A percentile compares a stretch with the other conserved stretches of the same genome.
phyloP scores from a whole-genome alignment of 2,888 invertebrate species.

The Cataglyphis cursor region DNA sequence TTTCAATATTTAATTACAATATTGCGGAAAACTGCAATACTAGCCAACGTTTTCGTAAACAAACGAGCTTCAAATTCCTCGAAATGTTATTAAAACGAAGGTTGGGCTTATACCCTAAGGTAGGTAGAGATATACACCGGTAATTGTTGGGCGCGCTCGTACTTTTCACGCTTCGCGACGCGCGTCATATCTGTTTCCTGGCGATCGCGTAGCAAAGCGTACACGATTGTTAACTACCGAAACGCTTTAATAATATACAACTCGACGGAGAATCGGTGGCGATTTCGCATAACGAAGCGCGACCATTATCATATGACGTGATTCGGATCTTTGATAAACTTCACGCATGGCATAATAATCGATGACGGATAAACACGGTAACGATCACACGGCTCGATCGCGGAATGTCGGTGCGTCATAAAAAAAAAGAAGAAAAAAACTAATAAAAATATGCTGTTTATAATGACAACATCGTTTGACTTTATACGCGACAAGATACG shows the following conservation, averaged over 20 bases:
- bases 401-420: not conserved
- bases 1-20: not conserved
- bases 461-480: not conserved
- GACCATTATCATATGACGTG: conserved; percentile 54
- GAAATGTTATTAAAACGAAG: conserved; percentile 21
- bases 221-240: conserved; percentile 74
- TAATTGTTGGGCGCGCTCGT: conserved; percentile 84
- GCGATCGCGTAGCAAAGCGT: conserved; percentile 73
- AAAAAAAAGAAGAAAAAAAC: not conserved
- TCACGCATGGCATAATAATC: conserved; percentile 36
- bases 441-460: not conserved
- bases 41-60: not conserved
- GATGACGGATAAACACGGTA: conserved; percentile 13
- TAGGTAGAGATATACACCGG: conserved; percentile 41
- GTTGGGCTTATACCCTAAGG: conserved; percentile 18
- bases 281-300: conserved; percentile 59
- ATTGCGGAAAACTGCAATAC: not conserved
- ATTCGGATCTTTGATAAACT: conserved; percentile 56
- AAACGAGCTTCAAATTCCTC: not conserved
- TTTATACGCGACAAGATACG: not conserved
- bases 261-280: conserved; percentile 48
- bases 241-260: conserved; percentile 68
- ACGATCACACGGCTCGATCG: conserved; percentile 12
- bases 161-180: conserved; percentile 86
- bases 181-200: conserved; percentile 87